Conservation (phyloP, 2,888 invertebrate species). For the Dasysyrphus albostriatus region DNA sequence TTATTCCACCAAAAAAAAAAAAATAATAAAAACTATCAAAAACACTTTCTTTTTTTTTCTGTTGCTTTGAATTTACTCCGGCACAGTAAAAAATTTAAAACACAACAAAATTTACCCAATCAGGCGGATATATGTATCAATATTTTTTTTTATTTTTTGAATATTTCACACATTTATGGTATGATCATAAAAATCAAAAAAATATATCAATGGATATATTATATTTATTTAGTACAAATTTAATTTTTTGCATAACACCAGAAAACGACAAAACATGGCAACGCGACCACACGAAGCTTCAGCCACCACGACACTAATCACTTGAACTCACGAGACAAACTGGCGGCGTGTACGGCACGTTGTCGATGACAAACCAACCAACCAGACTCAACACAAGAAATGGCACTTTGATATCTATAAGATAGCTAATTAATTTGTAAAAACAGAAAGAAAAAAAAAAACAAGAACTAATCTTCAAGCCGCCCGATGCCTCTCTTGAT, state of each 20-base stretch:
- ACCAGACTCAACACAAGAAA: constrained; percentile 9
- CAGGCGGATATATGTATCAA: constrained; percentile 1
- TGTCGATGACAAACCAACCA: constrained; percentile 46
- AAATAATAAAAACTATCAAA: neutral
- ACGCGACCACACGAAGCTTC: constrained; percentile 24
- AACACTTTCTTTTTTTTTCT: constrained; percentile 16
- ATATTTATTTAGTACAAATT: constrained; percentile 38
- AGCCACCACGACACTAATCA: constrained; percentile 49
- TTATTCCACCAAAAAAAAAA: constrained; percentile 12
- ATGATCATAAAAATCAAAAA: neutral
- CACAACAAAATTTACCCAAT: constrained; percentile 19
- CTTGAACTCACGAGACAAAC: constrained; percentile 65
- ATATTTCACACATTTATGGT: constrained; percentile 25
- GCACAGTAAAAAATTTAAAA: constrained; percentile 2
- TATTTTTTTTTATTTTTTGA: neutral
- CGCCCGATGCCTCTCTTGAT: constrained; percentile 24
- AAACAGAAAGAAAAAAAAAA: constrained; percentile 38
- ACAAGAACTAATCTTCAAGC: constrained; percentile 55
- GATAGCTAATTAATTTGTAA: constrained; percentile 52
- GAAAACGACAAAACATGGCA: neutral
- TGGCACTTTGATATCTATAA: constrained; percentile 11
- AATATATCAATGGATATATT: constrained; percentile 21
- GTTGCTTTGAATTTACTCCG: neutral
- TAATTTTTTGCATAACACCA: constrained; percentile 51
- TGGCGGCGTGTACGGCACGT: constrained; percentile 56